phyloP scores from a whole-genome alignment of 2,888 invertebrate genomes.

The Ctena decussata region DNA sequence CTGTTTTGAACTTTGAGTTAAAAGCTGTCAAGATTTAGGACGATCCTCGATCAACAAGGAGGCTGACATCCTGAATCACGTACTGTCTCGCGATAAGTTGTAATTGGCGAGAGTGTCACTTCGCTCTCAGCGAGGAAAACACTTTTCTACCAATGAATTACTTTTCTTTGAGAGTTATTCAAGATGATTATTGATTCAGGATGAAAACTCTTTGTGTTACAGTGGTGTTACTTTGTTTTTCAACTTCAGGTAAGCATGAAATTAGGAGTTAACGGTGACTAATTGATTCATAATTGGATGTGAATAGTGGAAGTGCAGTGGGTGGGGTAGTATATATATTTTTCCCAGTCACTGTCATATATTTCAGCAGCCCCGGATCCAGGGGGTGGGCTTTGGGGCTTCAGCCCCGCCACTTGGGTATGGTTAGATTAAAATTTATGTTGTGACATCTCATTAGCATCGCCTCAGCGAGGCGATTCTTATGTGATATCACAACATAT shows the following conservation, averaged over 20 bases:
- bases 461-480: no score
- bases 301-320: not conserved
- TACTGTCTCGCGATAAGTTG: conserved; percentile 19
- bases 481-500: no score
- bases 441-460: no score
- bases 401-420: no score
- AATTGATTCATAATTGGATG: not conserved
- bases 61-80: conserved; percentile 73
- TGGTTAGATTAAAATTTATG: no score
- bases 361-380: no score
- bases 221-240: not conserved
- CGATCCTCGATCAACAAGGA: conserved; percentile 48
- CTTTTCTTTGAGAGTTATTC: no score
- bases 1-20: not conserved
- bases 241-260: not conserved
- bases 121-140: no score
- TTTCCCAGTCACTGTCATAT: no score
- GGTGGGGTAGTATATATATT: conserved; percentile 4
- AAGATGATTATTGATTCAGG: not conserved
- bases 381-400: no score
- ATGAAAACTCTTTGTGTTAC: not conserved
- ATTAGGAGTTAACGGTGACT: not conserved
- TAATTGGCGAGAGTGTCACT: not conserved
- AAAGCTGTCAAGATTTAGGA: conserved; percentile 47
- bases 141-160: no score